Base-by-base conservation (phyloP, 2,797 vertebrate genomes). In the Lerista edwardsae region DNA sequence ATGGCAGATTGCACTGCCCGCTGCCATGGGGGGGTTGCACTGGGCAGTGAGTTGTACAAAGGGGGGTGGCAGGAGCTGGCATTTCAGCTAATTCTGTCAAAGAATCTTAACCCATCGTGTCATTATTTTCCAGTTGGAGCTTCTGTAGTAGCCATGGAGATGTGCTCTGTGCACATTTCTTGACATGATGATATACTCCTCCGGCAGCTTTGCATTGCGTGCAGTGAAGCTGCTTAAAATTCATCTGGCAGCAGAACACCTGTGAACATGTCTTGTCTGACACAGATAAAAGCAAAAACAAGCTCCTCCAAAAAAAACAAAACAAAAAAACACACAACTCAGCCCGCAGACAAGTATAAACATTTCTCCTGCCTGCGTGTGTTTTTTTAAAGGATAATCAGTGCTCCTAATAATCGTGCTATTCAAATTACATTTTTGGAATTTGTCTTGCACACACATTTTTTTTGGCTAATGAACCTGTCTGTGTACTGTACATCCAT, bases 381-480 rank as follows among this genome's bases (percentile, higher is more conserved):
- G 57, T 79, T 86, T 90, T 80, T 87, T 47, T 55, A 76, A 85
- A 85, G 41, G 44, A 62, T 88, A 86, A 84, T 84, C 25, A 39
- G 11, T 71, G 27, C 62, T 85, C 82, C 83, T 85, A 89, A 86
- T 68, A 85, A 84, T 80, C 68, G 34, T 3, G 21, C 31, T 80
- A 1, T 82, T 86, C 77, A 73, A 23, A 23, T 80, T 84, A 86
- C 10, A 74, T 86, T 87, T 90, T 62, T 11, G 76, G 87, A 12
- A 23, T 76, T 29, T 74, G n/a, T 69, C 2, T 55, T 57, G 23
- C 81, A 69, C n/a, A 51, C 82, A 84, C 80, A 68, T 59, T 85
- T 88, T 83, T 85, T 80, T 78, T 84, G n/a, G 74, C 69, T 92
- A 86, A 86, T 79, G 75, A 88, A 34, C 47, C 8, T 90, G 68